These are phyloP conservation scores for Apantesis nais DNA, from an alignment of 2,888 invertebrate species.

Conservation along the genomic window DNA sequence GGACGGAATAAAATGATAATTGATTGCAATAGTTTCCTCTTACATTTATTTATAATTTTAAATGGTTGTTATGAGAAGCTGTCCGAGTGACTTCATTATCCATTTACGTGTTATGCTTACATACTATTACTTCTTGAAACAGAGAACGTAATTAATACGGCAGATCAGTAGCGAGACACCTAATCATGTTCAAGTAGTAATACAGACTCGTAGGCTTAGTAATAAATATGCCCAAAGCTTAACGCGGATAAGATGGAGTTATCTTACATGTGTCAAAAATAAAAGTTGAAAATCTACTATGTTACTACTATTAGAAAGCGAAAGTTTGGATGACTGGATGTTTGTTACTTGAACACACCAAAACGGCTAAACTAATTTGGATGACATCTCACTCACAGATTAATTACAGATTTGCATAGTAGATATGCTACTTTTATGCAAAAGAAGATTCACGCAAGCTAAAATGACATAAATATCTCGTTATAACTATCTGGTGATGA, in stretches of 20 bases:
- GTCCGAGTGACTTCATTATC: constrained; percentile 10
- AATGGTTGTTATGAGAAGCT: constrained; percentile 3
- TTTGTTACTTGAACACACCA: background rate
- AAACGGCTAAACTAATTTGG: background rate
- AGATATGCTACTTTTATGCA: no score
- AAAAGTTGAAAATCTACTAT: background rate
- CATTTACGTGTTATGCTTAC: constrained; percentile 15
- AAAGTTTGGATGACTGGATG: background rate
- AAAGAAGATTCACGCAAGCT: background rate
- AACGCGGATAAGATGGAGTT: background rate
- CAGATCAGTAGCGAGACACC: background rate
- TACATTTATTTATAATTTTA: constrained; percentile 9
- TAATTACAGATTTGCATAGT: background rate
- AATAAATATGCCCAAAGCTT: background rate
- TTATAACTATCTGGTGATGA: background rate
- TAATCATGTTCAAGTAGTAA: background rate
- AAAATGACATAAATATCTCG: background rate
- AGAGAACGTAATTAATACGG: constrained; percentile 1
- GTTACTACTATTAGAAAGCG: background rate
- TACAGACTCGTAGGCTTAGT: background rate
- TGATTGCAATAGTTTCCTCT: constrained; percentile 11
- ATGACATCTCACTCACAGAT: background rate
- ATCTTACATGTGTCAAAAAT: no score
- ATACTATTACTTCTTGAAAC: constrained; percentile 5
- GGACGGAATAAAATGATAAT: constrained; percentile 7